Evolutionary conservation across 2,888 invertebrate species (phyloP).

Genomic region (Dynastes maya): DNA sequence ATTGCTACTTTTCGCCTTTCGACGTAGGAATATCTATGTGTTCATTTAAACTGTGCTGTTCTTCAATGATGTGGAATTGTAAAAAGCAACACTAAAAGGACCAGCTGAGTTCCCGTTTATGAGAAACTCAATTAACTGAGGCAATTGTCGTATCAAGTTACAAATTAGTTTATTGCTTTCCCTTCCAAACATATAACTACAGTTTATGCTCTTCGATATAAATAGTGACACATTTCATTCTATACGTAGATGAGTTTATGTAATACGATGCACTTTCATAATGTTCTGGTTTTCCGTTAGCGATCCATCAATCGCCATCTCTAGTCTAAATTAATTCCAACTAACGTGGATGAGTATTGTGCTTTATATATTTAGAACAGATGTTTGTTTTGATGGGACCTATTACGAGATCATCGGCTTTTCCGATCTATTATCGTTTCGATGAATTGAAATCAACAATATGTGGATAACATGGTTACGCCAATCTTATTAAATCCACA

Average conservation of each 20-base stretch:
- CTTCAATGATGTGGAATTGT: not conserved
- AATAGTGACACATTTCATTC: constrained; percentile 35
- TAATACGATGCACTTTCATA: constrained; percentile 26
- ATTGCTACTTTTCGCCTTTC: too few species aligned
- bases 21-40: too few species aligned
- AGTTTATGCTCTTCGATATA: constrained; percentile 1
- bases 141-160: constrained; percentile 27
- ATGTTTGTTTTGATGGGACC: not conserved
- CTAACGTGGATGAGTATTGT: constrained; percentile 13
- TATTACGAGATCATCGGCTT: not conserved
- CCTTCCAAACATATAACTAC: not conserved
- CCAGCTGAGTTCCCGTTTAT: constrained; percentile 20
- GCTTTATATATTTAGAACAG: constrained; percentile 9
- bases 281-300: constrained; percentile 10
- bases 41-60: too few species aligned
- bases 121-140: constrained; percentile 17
- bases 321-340: constrained; percentile 20
- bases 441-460: not conserved
- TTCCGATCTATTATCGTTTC: not conserved
- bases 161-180: constrained; percentile 40
- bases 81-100: not conserved
- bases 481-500: too few species aligned
- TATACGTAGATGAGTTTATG: constrained; percentile 29
- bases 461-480: not conserved
- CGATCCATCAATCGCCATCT: not conserved